Evolutionary conservation across 1,140 invertebrate genomes (phyloP).

Genomic region (Steinernema khuongi): DNA sequence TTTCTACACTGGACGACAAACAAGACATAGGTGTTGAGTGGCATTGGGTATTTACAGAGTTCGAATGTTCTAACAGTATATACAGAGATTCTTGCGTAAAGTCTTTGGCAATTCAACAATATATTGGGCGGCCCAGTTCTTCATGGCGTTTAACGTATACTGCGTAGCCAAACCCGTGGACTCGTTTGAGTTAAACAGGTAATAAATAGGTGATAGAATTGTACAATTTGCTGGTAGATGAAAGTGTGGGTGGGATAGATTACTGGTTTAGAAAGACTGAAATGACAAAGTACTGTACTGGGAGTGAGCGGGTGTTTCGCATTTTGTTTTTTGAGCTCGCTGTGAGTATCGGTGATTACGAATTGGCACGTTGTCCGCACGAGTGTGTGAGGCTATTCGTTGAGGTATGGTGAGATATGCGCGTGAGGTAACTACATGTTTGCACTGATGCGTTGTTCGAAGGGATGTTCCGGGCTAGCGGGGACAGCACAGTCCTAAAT

Average conservation of each 20-base stretch:
- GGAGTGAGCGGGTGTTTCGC: background rate
- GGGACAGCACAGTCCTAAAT: background rate
- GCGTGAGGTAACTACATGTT: background rate
- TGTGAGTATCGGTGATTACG: constrained; percentile 6
- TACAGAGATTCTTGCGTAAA: constrained; percentile 9
- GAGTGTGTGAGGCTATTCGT: no score
- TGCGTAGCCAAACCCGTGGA: constrained; percentile 9
- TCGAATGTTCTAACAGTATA: no score
- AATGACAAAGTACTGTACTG: background rate
- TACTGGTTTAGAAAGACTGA: background rate
- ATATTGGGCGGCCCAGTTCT: background rate
- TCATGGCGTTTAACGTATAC: background rate
- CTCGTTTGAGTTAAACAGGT: no score
- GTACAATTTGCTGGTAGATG: background rate
- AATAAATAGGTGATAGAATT: background rate
- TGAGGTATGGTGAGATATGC: background rate
- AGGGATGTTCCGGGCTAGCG: background rate
- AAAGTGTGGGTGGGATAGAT: constrained; percentile 12
- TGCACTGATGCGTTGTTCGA: background rate
- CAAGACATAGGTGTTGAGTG: no score
- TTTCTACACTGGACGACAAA: no score
- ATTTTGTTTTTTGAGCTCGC: constrained; percentile 3
- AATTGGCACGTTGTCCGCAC: background rate
- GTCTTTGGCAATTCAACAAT: background rate
- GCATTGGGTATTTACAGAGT: no score